Percentiles rank a stretch among this genome's conserved stretches.
Conservation (phyloP, 2,797 vertebrate species). For the Columba guinea region DNA sequence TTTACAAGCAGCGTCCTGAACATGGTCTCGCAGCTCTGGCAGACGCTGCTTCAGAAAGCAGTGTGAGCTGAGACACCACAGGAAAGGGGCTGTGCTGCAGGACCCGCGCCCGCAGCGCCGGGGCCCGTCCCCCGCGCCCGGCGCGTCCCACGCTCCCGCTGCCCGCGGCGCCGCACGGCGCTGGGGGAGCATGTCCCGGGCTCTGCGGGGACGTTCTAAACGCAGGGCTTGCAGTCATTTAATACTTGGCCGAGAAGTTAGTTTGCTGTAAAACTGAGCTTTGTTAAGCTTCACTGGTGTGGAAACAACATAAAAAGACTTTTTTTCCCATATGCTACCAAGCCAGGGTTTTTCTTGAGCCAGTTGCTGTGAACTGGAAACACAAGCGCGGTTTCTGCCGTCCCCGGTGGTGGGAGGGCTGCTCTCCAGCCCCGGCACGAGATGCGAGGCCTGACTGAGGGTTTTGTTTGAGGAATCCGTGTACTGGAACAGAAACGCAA, state of each 20-base stretch:
- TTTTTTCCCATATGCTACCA: neutral
- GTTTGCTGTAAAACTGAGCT: neutral
- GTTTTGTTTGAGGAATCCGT: neutral
- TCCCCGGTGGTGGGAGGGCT: neutral
- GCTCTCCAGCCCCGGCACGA: neutral
- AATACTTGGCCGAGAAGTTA: neutral
- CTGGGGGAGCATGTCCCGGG: neutral
- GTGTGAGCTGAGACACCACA: neutral
- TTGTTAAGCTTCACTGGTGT: neutral
- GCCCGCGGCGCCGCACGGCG: too few species aligned
- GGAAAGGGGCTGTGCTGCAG: neutral
- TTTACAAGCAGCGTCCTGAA: neutral
- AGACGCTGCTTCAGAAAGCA: neutral
- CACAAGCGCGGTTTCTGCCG: neutral
- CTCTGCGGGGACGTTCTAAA: neutral
- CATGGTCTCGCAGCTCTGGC: neutral
- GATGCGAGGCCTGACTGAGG: neutral
- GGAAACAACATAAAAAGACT: neutral
- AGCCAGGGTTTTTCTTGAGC: neutral
- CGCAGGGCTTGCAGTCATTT: neutral
- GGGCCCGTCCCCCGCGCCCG: neutral
- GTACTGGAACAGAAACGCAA: neutral
- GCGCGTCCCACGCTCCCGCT: accelerated
- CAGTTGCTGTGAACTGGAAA: neutral
- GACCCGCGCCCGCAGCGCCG: neutral